A percentile compares a stretch with the other conserved stretches of the same genome.
Evolutionary conservation across 2,888 invertebrate genomes (phyloP).

Genomic region (Caenorhabditis auriculariae): DNA sequence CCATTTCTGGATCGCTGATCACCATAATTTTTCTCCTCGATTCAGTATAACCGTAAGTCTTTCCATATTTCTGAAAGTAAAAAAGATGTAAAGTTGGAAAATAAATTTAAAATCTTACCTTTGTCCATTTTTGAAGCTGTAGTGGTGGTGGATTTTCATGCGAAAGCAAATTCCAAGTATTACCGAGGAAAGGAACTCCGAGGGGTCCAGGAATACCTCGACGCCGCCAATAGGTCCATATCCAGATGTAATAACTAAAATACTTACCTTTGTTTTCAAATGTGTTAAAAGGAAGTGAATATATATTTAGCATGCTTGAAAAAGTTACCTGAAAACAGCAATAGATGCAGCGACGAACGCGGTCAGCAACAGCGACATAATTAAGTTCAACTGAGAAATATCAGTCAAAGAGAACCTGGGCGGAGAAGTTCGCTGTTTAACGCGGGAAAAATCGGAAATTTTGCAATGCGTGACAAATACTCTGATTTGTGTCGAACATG

Average conservation of each 20-base stretch:
- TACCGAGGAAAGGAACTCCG: conserved; percentile 25
- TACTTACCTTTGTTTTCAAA: no score
- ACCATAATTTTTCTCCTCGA: conserved; percentile 55
- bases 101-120: conserved; percentile 2
- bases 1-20: conserved; percentile 62
- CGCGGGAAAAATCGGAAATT: no score
- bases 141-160: conserved; percentile 4
- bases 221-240: conserved; percentile 32
- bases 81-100: background rate
- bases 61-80: conserved; percentile 17
- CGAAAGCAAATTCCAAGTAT: conserved; percentile 4
- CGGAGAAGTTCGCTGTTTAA: no score
- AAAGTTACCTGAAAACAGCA: no score
- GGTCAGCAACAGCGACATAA: no score
- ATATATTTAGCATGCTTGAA: no score
- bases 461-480: no score
- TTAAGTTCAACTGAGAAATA: no score
- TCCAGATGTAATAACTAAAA: conserved; percentile 24
- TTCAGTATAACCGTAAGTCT: conserved; percentile 15
- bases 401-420: no score
- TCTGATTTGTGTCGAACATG: no score
- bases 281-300: no score
- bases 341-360: no score
- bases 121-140: conserved; percentile 12
- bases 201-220: conserved; percentile 33